Evolutionary conservation across 2,888 invertebrate genomes (phyloP).

Genomic region (Podabrus alpinus): DNA sequence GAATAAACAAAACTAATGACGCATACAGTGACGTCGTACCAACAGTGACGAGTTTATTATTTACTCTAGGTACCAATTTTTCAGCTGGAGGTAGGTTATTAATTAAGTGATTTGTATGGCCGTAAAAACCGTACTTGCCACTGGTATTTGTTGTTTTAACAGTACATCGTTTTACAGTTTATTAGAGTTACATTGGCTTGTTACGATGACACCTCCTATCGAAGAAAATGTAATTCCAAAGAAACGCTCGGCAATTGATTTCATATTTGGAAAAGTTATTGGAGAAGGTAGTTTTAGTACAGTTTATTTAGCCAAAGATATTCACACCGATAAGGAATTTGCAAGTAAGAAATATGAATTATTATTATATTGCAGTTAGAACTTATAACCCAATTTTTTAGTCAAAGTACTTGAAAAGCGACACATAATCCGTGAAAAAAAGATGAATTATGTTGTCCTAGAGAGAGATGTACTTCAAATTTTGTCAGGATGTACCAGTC

Average conservation of each 20-base stretch:
- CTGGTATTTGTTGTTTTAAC: not conserved
- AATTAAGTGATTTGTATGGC: not conserved
- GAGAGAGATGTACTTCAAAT: slow-evolving; percentile 94
- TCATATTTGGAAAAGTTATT: slow-evolving; percentile 91
- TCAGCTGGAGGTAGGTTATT: slow-evolving; percentile 11
- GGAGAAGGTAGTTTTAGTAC: slow-evolving; percentile 98
- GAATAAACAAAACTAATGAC: slow-evolving; percentile 28
- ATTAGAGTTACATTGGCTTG: not conserved
- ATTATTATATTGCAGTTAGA: not conserved
- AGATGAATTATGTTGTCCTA: slow-evolving; percentile 88
- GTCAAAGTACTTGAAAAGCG: slow-evolving; percentile 98
- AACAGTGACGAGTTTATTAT: slow-evolving; percentile 23
- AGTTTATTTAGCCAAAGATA: slow-evolving; percentile 92
- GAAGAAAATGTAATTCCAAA: slow-evolving; percentile 43
- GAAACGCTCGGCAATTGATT: slow-evolving; percentile 83
- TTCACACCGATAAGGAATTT: slow-evolving; percentile 86
- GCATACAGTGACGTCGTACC: slow-evolving; percentile 31
- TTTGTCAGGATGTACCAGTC: slow-evolving; percentile 78
- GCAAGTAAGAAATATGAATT: slow-evolving; percentile 78
- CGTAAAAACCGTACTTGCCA: not conserved
- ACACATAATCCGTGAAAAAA: slow-evolving; percentile 90
- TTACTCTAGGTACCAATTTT: not conserved
- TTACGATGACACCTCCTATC: slow-evolving; percentile 50
- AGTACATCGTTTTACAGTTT: not conserved
- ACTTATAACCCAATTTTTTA: slow-evolving; percentile 56